Evolutionary conservation across 2,113 vertebrate species (phyloP).

Genomic region (Orientallactaga bullata): DNA sequence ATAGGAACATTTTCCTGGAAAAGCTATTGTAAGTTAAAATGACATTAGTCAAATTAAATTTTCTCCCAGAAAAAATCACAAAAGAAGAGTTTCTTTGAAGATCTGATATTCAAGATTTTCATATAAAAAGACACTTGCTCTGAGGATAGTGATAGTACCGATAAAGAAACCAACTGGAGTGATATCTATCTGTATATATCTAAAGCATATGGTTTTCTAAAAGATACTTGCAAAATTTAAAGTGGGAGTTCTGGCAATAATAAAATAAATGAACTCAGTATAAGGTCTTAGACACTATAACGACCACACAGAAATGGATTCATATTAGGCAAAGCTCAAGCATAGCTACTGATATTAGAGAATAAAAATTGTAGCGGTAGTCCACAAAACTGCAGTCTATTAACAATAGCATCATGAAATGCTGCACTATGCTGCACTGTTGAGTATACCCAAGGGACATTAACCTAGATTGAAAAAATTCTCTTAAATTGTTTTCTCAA

Average conservation of each 20-base stretch:
- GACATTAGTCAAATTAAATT: slow-evolving; percentile 56
- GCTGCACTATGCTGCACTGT: no score
- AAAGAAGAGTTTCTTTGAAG: slow-evolving; percentile 6
- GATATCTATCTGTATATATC: neutral
- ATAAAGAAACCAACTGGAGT: slow-evolving; percentile 19
- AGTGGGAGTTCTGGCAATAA: neutral
- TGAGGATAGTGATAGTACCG: neutral
- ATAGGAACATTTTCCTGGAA: neutral
- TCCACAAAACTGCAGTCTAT: no score
- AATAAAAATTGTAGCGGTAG: no score
- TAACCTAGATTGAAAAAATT: no score
- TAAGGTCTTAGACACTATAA: neutral
- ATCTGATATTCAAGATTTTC: neutral
- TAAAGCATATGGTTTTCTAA: neutral
- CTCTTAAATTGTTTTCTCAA: no score
- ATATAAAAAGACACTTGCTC: slow-evolving; percentile 1
- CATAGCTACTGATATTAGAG: no score
- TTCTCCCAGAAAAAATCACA: slow-evolving; percentile 26
- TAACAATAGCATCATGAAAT: no score
- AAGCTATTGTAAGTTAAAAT: slow-evolving; percentile 58
- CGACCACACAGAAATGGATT: no score
- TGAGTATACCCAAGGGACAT: no score
- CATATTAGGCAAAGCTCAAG: no score
- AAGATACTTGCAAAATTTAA: neutral
- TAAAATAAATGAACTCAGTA: neutral